Evolutionary conservation across 2,797 vertebrate genomes (phyloP).

Genomic region (Leptatherina wallacei): DNA sequence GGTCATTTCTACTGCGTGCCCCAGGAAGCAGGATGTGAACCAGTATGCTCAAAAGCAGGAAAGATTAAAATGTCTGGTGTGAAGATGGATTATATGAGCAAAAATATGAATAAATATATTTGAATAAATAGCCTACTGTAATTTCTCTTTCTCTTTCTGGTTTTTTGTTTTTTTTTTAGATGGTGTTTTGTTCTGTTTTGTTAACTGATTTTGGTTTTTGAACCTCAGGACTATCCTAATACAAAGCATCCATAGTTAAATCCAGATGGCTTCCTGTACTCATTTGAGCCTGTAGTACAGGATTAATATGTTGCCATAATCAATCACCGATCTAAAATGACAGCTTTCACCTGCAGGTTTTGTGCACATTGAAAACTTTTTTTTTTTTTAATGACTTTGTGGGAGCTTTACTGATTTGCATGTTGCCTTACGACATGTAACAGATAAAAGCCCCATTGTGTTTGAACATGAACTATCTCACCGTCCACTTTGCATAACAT

Average conservation of each 20-base stretch:
- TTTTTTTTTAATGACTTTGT: conserved; percentile 19
- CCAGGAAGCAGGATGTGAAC: background rate
- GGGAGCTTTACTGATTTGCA: conserved; percentile 44
- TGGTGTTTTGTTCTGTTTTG: too few relatives aligned
- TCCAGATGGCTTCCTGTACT: background rate
- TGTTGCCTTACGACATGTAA: conserved; percentile 16
- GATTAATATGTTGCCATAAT: background rate
- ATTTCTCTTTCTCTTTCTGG: too few relatives aligned
- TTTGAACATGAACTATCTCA: background rate
- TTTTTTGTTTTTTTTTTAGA: background rate
- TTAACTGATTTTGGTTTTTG: too few relatives aligned
- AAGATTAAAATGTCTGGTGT: background rate
- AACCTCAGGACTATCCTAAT: background rate
- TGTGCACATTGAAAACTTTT: conserved; percentile 18
- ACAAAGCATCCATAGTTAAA: background rate
- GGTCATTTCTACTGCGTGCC: background rate
- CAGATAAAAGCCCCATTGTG: conserved; percentile 7
- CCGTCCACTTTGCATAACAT: conserved; percentile 19
- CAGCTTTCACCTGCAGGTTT: conserved; percentile 24
- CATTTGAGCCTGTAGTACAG: background rate
- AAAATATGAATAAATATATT: background rate
- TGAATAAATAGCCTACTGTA: background rate
- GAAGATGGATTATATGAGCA: too few relatives aligned
- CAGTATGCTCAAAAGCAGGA: background rate
- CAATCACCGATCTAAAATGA: conserved; percentile 21